A percentile compares a stretch with the other conserved stretches of the same genome.
Conservation (phyloP, 2,888 invertebrate species). For the Cosmia trapezina region DNA sequence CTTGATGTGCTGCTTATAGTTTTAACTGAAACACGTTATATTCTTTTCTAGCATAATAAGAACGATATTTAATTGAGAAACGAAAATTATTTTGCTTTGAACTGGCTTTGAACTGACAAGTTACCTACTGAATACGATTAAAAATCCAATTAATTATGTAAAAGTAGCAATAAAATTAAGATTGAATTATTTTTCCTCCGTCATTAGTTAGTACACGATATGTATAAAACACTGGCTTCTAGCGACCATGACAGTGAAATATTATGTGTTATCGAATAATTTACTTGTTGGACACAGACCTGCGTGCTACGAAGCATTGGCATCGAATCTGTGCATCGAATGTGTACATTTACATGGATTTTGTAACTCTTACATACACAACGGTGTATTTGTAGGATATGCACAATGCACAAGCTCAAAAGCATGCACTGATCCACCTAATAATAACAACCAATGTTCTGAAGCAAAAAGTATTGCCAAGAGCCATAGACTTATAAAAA, state of each 20-base stretch:
- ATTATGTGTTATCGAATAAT: neutral
- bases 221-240: neutral
- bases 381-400: neutral
- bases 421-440: neutral
- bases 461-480: neutral
- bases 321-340: too few relatives aligned
- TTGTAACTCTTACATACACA: too few relatives aligned
- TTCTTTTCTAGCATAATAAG: too few relatives aligned
- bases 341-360: too few relatives aligned
- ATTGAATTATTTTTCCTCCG: constrained; percentile 13
- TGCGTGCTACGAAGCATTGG: neutral
- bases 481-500: too few relatives aligned
- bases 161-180: constrained; percentile 13
- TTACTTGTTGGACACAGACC: neutral
- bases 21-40: too few relatives aligned
- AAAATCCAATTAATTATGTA: neutral
- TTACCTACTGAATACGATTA: too few relatives aligned
- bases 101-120: too few relatives aligned
- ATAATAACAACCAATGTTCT: too few relatives aligned
- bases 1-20: too few relatives aligned
- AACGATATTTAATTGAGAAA: too few relatives aligned
- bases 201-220: constrained; percentile 12
- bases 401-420: neutral
- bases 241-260: constrained; percentile 19
- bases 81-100: too few relatives aligned